Base-by-base conservation (phyloP, 2,797 vertebrate genomes). In the Moxostoma hubbsi region DNA sequence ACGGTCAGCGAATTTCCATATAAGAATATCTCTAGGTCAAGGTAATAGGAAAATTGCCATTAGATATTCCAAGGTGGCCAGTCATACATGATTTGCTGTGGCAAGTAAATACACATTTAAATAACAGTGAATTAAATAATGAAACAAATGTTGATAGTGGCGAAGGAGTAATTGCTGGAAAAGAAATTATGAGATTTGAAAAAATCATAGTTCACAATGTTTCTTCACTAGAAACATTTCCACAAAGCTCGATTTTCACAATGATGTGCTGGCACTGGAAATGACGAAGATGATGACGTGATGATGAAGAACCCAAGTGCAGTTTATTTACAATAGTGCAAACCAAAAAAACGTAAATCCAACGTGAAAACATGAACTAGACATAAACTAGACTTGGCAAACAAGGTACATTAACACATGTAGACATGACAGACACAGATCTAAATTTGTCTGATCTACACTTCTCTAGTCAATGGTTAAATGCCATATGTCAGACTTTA, bases 41-140 rank as follows among this genome's bases (percentile, higher is more conserved):
- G 50, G 43, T 75, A 70, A n/a, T 47, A 68, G 76, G 68, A 72
- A 76, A 77, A 51, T 63, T 50, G 43, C 68, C 71, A 64, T 73
- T 75, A 84, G 59, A 71, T 64, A 64, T 65, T 69, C 77, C 63
- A 59, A 36, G 5, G 58, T 71, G 80, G 57, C 63, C 13, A 36
- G 73, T 84, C 51, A 49, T 13, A 80, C 77, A 73, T 12, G 68
- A 51, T 82, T 77, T 81, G 18, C 65, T 51, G 49, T 72, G 71
- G 66, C 63, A 72, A 76, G 63, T 57, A 75, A 80, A 82, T 74
- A 11, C 69, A 58, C 16, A 47, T 79, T 54, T 57, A 68, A 67
- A 36, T 57, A 15, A 62, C 24, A 62, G 24, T 54, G 15, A 24
- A 69, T 58, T 12, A 15, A 65, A 45, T 46, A 43, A 36, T 57